These are phyloP conservation scores for Grapholita molesta DNA, from an alignment of 1,140 invertebrate species.

Conservation along the genomic window DNA sequence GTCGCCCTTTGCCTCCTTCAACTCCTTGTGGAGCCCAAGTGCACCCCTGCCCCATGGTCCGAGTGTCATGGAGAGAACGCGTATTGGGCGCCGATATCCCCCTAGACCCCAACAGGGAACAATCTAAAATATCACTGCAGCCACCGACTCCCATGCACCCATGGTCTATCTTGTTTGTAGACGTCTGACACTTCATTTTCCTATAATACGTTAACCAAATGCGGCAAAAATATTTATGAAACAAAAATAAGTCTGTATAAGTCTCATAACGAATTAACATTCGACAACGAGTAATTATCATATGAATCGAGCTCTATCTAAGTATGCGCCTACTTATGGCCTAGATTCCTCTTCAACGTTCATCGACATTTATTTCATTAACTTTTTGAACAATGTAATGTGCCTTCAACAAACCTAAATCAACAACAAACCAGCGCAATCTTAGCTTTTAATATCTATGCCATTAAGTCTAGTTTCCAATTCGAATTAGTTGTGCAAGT, in stretches of 20 bases:
- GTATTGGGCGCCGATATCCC: no score
- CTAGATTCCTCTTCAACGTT: constrained; percentile 12
- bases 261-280: background rate
- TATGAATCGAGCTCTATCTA: background rate
- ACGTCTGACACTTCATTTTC: no score
- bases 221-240: background rate
- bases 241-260: background rate
- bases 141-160: no score
- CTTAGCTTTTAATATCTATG: background rate
- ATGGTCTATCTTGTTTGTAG: no score
- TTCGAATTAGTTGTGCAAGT: background rate
- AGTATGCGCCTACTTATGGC: constrained; percentile 10
- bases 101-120: no score
- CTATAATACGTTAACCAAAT: no score
- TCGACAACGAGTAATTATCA: background rate
- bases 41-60: no score
- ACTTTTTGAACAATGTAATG: background rate
- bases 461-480: background rate
- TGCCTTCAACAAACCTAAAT: background rate
- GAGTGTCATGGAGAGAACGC: no score
- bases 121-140: no score
- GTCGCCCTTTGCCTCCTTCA: no score
- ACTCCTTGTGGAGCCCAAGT: no score
- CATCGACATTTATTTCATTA: constrained; percentile 19
- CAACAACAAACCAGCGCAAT: background rate